Evolutionary conservation across 2,888 invertebrate genomes (phyloP).

Genomic region (Philereme transversata): DNA sequence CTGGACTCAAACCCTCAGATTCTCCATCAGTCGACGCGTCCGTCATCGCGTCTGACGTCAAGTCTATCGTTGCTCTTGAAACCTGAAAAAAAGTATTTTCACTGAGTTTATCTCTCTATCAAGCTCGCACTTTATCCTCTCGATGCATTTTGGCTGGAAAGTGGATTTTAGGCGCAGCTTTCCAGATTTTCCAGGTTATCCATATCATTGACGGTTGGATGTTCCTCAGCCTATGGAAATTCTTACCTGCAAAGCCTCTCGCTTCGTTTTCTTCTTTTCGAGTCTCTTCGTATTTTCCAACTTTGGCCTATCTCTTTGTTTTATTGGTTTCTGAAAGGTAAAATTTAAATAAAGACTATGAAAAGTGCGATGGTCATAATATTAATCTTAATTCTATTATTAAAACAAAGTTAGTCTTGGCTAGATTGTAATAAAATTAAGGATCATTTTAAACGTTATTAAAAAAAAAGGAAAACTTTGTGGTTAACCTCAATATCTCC

Average conservation of each 20-base stretch:
- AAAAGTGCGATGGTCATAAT: too few species aligned
- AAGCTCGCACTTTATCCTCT: constrained; percentile 1
- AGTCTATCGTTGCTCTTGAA: constrained; percentile 83
- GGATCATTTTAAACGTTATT: too few species aligned
- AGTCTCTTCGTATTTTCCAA: constrained; percentile 75
- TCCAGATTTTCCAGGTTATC: too few species aligned
- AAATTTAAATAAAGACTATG: not conserved
- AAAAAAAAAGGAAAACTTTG: too few species aligned
- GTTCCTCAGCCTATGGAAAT: not conserved
- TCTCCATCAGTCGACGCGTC: constrained; percentile 87
- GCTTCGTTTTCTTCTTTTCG: constrained; percentile 73
- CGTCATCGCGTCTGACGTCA: constrained; percentile 87
- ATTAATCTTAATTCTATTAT: too few species aligned
- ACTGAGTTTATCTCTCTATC: not conserved
- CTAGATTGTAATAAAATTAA: too few species aligned
- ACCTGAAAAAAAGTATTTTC: constrained; percentile 64
- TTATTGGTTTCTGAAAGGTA: constrained; percentile 64
- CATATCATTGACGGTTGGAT: too few species aligned
- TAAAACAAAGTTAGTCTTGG: too few species aligned
- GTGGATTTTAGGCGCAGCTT: too few species aligned
- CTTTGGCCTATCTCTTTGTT: constrained; percentile 55
- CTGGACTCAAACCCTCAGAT: constrained; percentile 76
- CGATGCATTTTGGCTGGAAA: not conserved
- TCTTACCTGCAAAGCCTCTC: constrained; percentile 84
- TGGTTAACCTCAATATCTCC: too few species aligned